Base-by-base conservation (phyloP, 1,140 invertebrate genomes). In the Patella vulgata region DNA sequence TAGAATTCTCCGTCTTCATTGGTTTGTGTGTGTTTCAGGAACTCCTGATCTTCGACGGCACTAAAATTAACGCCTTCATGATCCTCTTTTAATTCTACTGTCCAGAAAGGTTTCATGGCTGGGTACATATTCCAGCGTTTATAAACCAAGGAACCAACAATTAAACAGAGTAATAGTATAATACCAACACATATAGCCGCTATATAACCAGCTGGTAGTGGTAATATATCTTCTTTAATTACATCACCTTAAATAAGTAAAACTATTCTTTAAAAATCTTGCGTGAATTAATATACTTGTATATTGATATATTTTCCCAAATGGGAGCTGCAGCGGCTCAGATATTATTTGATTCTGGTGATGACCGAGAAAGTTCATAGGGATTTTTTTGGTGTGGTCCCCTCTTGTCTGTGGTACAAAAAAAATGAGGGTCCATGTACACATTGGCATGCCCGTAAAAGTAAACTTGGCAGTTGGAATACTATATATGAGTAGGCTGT, bases 31-130 rank as follows among this genome's bases (percentile, higher is more conserved):
- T 36, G 36, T 39, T 28, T 52, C 39, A 54, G 50, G 42, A 53
- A 50, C 52, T 33, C 25, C 2, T 58, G 23, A 36, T 73, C 72
- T 12, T 71, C 72, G 3, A 75, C 63, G 14, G 66, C 55, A 58
- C 68, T 74, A 36, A 77, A 75, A 46, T 70, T 72, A 8, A 77
- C 70, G n/a, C 68, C 66, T 23, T 77, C 75, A n/a, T 71, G 66
- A 44, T 73, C 70, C 14, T 68, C 63, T 40, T 66, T 71, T 5
- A 77, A 62, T 46, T 75, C 75, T 23, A 75, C 73, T 0, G 75
- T 75, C 72, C 72, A 75, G 55, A 77, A 77, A 2, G 68, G 66
- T 4, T 67, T 57, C 14, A 44, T 43, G 21, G 28, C 30, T 0
- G 69, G 72, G 44, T 56, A 65, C 12, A 43, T 63, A 21, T 53